Conservation (phyloP, 1,140 invertebrate genomes). For the Papilio machaon region DNA sequence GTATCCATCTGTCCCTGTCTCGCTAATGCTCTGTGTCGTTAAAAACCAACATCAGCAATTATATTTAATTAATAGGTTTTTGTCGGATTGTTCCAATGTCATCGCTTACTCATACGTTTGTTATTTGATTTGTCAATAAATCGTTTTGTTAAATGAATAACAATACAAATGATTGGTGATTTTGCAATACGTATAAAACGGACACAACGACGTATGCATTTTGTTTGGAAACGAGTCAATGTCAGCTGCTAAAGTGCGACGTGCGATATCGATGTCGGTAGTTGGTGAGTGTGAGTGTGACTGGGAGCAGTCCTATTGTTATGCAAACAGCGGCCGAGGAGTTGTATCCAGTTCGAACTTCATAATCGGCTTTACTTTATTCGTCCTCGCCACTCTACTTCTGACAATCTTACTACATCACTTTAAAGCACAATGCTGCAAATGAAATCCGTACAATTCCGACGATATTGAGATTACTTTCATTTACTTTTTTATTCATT, state of each 20-base stretch:
- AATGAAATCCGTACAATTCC: background rate
- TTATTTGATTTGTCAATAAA: background rate
- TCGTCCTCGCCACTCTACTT: background rate
- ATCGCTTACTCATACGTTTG: constrained; percentile 12
- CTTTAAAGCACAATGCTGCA: background rate
- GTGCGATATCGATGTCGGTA: background rate
- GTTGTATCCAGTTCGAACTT: background rate
- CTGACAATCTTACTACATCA: background rate
- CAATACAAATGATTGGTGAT: background rate
- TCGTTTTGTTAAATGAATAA: background rate
- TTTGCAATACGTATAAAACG: background rate
- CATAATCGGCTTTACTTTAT: background rate
- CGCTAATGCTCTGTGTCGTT: background rate
- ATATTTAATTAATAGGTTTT: background rate
- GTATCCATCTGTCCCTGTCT: background rate
- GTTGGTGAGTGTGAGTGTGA: background rate
- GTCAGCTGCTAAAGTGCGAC: background rate
- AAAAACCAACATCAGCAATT: background rate
- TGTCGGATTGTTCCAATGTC: background rate
- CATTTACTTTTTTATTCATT: no score
- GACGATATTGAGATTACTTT: no score
- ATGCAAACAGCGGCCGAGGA: background rate
- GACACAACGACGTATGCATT: background rate
- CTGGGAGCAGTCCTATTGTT: background rate
- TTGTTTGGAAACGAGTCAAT: background rate